Evolutionary conservation across 2,888 invertebrate genomes (phyloP).

Genomic region (Priapulus caudatus): DNA sequence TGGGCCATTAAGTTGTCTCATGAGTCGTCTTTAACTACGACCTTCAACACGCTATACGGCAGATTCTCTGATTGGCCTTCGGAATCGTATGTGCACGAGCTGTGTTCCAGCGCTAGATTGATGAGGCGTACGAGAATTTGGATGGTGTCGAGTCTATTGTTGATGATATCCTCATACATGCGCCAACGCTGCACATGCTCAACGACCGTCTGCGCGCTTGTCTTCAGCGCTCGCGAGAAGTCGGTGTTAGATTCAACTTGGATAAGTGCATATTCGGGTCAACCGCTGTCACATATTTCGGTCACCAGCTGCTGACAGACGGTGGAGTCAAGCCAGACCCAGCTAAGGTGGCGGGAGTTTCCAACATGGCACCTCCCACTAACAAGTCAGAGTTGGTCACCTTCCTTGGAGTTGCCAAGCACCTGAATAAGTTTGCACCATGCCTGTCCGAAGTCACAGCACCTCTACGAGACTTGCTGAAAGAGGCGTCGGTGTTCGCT

Average conservation of each 20-base stretch:
- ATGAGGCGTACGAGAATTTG: constrained; percentile 9
- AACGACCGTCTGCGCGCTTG: constrained; percentile 10
- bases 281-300: constrained; percentile 14
- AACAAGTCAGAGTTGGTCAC: too few relatives aligned
- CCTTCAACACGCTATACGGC: too few relatives aligned
- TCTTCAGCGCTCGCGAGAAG: constrained; percentile 12
- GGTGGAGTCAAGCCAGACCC: constrained; percentile 17
- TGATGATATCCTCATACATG: constrained; percentile 17
- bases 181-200: constrained; percentile 14
- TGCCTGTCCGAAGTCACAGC: constrained; percentile 14
- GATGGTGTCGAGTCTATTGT: constrained; percentile 13
- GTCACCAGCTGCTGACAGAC: constrained; percentile 14
- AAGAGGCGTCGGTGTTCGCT: constrained; percentile 15
- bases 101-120: neutral
- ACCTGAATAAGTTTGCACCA: constrained; percentile 18
- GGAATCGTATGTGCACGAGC: neutral
- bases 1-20: too few relatives aligned
- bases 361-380: too few relatives aligned
- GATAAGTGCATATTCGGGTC: constrained; percentile 13
- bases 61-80: neutral
- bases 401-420: too few relatives aligned
- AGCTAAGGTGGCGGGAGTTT: too few relatives aligned
- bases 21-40: too few relatives aligned
- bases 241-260: constrained; percentile 14
- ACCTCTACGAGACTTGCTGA: constrained; percentile 16